Evolutionary conservation across 2,888 invertebrate genomes (phyloP).

Genomic region (Entomobrya multifasciata): DNA sequence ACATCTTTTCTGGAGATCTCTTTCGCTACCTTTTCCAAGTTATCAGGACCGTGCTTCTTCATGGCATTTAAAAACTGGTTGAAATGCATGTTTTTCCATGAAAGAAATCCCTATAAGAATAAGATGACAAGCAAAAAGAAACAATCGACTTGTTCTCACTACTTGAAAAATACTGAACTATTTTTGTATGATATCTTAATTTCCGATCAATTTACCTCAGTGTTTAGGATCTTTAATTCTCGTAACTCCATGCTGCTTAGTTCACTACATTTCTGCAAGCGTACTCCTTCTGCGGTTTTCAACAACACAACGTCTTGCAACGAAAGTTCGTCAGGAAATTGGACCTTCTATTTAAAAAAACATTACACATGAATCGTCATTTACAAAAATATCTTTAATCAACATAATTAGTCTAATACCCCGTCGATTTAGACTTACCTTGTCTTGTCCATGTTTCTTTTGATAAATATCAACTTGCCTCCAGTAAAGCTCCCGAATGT

Average conservation of each 20-base stretch:
- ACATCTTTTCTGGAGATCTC: constrained; percentile 8
- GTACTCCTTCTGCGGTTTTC: background rate
- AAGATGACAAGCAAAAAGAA: background rate
- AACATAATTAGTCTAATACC: too few species aligned
- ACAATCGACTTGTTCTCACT: too few species aligned
- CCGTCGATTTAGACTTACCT: constrained; percentile 55
- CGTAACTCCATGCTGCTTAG: constrained; percentile 37
- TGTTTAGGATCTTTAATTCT: constrained; percentile 44
- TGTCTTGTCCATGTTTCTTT: background rate
- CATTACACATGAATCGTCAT: too few species aligned
- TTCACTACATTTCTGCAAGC: background rate
- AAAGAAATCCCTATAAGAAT: constrained; percentile 43
- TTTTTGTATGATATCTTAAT: background rate
- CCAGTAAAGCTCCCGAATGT: constrained; percentile 52
- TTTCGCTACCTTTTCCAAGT: constrained; percentile 43
- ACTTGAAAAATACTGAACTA: background rate
- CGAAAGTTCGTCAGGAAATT: background rate
- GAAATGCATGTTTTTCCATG: constrained; percentile 59
- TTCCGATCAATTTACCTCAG: constrained; percentile 2
- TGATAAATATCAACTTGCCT: constrained; percentile 41
- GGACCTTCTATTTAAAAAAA: background rate
- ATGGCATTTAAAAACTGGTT: constrained; percentile 42
- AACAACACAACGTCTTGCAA: background rate
- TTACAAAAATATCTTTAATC: too few species aligned
- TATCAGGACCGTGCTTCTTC: constrained; percentile 33